These are phyloP conservation scores for Erebia aethiops DNA, from an alignment of 2,888 invertebrate species.

Conservation along the genomic window DNA sequence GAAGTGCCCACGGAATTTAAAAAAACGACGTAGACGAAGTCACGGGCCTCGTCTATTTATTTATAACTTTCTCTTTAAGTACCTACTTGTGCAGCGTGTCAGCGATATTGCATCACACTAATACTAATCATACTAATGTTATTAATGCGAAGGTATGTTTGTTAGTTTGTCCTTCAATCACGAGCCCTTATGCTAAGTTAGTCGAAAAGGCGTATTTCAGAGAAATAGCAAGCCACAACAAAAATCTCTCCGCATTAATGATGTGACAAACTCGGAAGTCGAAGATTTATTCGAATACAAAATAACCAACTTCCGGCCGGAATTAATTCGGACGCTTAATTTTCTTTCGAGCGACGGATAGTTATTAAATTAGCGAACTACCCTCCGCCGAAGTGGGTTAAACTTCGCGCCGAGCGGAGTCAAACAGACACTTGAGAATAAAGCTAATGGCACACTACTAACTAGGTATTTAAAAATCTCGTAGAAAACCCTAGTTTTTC, in stretches of 20 bases:
- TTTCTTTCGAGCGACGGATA: slow-evolving; percentile 41
- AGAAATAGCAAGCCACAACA: background rate
- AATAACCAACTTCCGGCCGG: slow-evolving; percentile 28
- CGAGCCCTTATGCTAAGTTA: background rate
- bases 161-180: no score
- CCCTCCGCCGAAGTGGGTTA: slow-evolving; percentile 42
- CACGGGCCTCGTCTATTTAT: no score
- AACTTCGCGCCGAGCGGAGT: slow-evolving; percentile 41
- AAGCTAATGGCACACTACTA: no score
- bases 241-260: slow-evolving; percentile 9
- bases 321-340: slow-evolving; percentile 38
- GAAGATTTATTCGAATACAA: slow-evolving; percentile 31
- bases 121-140: no score
- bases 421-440: slow-evolving; percentile 39
- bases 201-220: background rate
- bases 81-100: no score
- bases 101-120: no score
- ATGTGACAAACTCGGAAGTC: slow-evolving; percentile 20
- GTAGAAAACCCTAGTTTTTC: no score
- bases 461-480: no score
- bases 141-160: no score
- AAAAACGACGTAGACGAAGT: no score
- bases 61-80: no score
- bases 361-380: slow-evolving; percentile 45
- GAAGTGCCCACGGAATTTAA: no score